Percentiles rank a stretch among this genome's conserved stretches.
These are phyloP conservation scores for Coleophora flavipennella DNA, from an alignment of 2,888 invertebrate genomes.

Conservation along the genomic window DNA sequence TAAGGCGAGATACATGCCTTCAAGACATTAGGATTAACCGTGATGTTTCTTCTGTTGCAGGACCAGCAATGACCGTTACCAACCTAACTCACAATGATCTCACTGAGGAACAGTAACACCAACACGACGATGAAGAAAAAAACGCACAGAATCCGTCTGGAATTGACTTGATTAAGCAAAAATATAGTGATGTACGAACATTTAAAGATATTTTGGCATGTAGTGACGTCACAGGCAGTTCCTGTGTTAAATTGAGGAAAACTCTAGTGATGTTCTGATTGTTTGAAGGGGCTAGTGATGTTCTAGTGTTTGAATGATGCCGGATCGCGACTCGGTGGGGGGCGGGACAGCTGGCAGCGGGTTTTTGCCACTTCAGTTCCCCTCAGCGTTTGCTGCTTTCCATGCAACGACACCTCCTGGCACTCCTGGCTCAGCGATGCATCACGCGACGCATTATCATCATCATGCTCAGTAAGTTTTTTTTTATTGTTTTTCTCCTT, in stretches of 20 bases:
- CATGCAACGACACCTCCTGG: constrained; percentile 75
- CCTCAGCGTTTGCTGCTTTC: constrained; percentile 74
- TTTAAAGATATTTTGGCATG: constrained; percentile 3
- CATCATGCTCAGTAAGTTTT: constrained; percentile 65
- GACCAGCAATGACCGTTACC: constrained; percentile 26
- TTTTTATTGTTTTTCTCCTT: no score
- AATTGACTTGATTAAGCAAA: constrained; percentile 48
- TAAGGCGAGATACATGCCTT: no score
- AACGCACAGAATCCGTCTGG: constrained; percentile 44
- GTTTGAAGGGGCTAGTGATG: constrained; percentile 33
- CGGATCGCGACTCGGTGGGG: constrained; percentile 69
- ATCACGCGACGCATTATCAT: constrained; percentile 70
- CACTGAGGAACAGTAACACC: constrained; percentile 24
- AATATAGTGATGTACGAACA: constrained; percentile 3
- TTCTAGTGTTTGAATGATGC: constrained; percentile 45
- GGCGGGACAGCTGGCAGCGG: constrained; percentile 70
- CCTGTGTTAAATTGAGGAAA: no score
- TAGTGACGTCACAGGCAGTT: no score
- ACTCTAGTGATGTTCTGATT: constrained; percentile 8
- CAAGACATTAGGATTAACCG: no score
- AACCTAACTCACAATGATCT: constrained; percentile 22
- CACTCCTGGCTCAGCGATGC: constrained; percentile 71
- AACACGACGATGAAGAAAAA: constrained; percentile 35
- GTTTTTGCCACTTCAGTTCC: constrained; percentile 72
- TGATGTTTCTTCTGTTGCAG: constrained; percentile 42